Conservation (phyloP, 2,888 invertebrate species). For the Tipula confusa region DNA sequence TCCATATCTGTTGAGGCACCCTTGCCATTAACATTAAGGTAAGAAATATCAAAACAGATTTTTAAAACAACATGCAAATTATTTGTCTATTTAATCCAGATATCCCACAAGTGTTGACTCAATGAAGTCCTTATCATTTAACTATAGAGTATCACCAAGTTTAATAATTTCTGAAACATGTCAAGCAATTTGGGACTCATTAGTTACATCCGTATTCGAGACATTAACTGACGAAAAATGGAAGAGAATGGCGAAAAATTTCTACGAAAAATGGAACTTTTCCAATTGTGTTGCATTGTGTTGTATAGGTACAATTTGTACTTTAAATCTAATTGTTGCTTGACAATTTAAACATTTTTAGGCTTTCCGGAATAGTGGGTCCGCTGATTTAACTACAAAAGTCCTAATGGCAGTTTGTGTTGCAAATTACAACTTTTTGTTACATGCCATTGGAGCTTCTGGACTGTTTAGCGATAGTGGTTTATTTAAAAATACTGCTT, state of each 20-base stretch:
- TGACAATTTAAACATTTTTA: not conserved
- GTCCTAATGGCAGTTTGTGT: too few relatives aligned
- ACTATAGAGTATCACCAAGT: not conserved
- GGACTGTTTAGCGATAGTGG: not conserved
- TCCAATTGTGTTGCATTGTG: not conserved
- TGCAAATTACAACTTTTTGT: slow-evolving; percentile 32
- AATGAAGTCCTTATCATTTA: not conserved
- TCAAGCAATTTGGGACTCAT: not conserved
- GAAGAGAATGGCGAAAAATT: not conserved
- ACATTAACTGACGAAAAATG: not conserved
- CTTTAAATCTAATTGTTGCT: not conserved
- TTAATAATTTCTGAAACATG: not conserved
- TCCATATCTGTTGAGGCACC: too few relatives aligned
- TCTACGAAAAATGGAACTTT: not conserved
- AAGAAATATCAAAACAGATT: too few relatives aligned
- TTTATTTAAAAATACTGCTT: slow-evolving; percentile 32
- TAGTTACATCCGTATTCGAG: not conserved
- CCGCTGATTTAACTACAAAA: too few relatives aligned
- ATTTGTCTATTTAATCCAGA: too few relatives aligned
- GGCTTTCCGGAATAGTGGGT: slow-evolving; percentile 3
- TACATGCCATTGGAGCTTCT: slow-evolving; percentile 31
- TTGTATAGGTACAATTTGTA: not conserved
- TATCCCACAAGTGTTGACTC: too few relatives aligned
- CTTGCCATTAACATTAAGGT: too few relatives aligned
- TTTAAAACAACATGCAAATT: too few relatives aligned